These are phyloP conservation scores for Leptobrachium ailaonicum DNA, from an alignment of 2,113 vertebrate genomes.

Conservation along the genomic window DNA sequence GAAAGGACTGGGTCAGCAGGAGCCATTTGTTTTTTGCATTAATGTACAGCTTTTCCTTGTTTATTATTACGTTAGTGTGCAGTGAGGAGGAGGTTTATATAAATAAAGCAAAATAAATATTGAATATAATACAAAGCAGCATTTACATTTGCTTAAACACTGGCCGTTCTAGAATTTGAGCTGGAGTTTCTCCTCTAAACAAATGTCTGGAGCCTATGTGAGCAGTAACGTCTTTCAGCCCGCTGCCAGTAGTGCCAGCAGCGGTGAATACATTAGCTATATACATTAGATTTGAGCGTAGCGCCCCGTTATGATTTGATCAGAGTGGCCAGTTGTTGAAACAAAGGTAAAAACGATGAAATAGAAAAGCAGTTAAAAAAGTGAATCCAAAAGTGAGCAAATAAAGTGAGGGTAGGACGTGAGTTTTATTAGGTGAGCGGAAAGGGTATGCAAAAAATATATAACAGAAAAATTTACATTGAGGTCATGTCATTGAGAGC, in stretches of 20 bases:
- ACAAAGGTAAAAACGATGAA: constrained; percentile 19
- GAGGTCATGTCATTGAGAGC: constrained; percentile 99
- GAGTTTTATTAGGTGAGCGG: constrained; percentile 47
- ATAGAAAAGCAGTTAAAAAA: constrained; percentile 9
- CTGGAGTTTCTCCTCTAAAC: no score
- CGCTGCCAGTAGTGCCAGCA: no score
- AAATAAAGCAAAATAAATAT: constrained; percentile 15
- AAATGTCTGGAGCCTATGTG: no score
- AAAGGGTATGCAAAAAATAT: constrained; percentile 41
- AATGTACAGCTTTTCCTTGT: background rate
- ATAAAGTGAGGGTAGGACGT: constrained; percentile 42
- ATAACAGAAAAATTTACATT: constrained; percentile 83
- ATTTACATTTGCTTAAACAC: constrained; percentile 41
- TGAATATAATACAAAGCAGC: constrained; percentile 24
- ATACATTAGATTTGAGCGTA: no score
- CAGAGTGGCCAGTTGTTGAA: constrained; percentile 25
- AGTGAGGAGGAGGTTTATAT: constrained; percentile 11
- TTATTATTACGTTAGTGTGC: constrained; percentile 7
- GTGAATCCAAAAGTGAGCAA: constrained; percentile 19
- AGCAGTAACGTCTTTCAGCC: no score
- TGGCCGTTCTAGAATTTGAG: constrained; percentile 4
- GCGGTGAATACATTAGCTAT: no score
- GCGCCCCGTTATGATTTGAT: background rate
- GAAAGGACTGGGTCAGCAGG: background rate
- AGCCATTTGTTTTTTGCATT: constrained; percentile 26